Conservation (phyloP, 2,888 invertebrate species). For the Drosophila prostipennis region DNA sequence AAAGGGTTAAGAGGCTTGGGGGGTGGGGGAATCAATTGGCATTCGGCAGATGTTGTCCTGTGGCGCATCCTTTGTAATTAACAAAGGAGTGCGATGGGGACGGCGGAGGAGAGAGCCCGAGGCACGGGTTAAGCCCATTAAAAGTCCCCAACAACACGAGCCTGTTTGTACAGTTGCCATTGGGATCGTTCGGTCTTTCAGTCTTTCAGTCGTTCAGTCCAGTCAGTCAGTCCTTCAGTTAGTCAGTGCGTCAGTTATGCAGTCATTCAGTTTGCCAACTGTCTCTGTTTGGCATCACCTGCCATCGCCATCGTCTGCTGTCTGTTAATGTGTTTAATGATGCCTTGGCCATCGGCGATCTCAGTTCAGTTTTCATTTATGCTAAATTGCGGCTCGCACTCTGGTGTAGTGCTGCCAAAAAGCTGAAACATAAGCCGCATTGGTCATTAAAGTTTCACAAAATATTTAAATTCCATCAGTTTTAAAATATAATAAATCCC, state of each 20-base stretch:
- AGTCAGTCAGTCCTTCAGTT: background rate
- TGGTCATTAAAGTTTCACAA: background rate
- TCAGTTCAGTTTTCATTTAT: conserved; percentile 57
- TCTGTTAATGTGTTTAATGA: conserved; percentile 78
- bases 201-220: conserved; percentile 2
- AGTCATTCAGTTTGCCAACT: conserved; percentile 45
- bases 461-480: no score
- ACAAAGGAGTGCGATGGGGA: conserved; percentile 32
- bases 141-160: conserved; percentile 48
- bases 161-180: conserved; percentile 61
- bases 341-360: conserved; percentile 68
- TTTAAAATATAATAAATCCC: no score
- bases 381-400: conserved; percentile 66
- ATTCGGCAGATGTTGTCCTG: conserved; percentile 72
- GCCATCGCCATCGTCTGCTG: conserved; percentile 29
- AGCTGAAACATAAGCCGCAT: background rate
- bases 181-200: conserved; percentile 12
- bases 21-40: conserved; percentile 65
- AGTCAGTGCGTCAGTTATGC: conserved; percentile 21
- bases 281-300: conserved; percentile 69
- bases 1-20: conserved; percentile 3
- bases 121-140: conserved; percentile 77
- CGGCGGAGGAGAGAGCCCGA: conserved; percentile 37
- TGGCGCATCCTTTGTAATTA: conserved; percentile 75
- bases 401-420: conserved; percentile 8